Base-by-base conservation (phyloP, 2,113 vertebrate species). In the Phaethon lepturus region DNA sequence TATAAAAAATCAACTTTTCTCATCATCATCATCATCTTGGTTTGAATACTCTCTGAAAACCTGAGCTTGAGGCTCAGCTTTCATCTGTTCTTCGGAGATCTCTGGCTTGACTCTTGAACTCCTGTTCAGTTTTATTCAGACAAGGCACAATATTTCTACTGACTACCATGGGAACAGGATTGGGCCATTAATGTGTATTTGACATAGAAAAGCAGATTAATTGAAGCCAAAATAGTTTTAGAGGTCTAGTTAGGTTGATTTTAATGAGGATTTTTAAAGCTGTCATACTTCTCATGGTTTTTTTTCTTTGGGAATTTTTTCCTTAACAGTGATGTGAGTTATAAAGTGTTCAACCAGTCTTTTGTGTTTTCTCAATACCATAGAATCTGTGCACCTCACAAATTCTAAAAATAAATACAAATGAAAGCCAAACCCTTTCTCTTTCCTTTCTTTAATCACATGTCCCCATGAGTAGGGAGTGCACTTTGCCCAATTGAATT, bases 251-350 rank as follows among this genome's bases (percentile, higher is more conserved):
- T 95, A 80, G 81, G 84, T 76, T 94, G 89, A 69, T 92, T 95
- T 95, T 97, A 96, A 95, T 90, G 93, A 96, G 77, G 84, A 72
- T 66, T 95, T 93, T 92, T 94, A 49, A 85, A 91, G 69, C 91
- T 94, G 45, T 81, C 52, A 17, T 60, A 29, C 28, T 89, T 90
- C 33, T 92, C 38, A 10, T 17, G 13, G 5, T 14, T 82, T 77
- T 64, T 63, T 47, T 40, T 22, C 29, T 55, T 13, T 45, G n/a
- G 38, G 73, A 86, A 35, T n/a, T 79, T 84, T 82, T 76, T 47
- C 84, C 50, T 60, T 16, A 40, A 44, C 40, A 82, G 47, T 6
- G 0, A 62, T 75, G 49, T 1, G 44, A 92, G 55, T 71, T 85
- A 10, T 4, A 6, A 78, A 73, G n/a, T 56, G 18, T 90, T 94